phyloP scores from a whole-genome alignment of 2,888 invertebrate genomes.

The Phengaris arion region DNA sequence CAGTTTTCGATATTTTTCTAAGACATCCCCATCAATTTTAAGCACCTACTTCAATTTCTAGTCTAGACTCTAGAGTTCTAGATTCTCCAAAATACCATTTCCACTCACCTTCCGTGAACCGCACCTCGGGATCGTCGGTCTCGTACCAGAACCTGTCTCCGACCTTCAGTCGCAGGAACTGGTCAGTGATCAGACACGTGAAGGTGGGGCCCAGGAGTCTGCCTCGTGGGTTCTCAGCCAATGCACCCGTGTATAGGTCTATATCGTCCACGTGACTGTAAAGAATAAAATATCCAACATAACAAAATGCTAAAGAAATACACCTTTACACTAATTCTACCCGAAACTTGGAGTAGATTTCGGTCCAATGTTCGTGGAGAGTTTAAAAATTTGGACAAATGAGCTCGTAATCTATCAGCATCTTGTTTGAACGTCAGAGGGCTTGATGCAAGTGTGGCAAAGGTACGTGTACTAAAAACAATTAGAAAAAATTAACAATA shows the following conservation, averaged over 20 bases:
- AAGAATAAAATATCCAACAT: not conserved
- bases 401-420: too few species aligned
- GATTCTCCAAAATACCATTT: not conserved
- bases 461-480: too few species aligned
- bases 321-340: too few species aligned
- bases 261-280: slow-evolving; percentile 86
- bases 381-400: too few species aligned
- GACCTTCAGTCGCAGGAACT: slow-evolving; percentile 88
- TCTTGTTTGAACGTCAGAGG: too few species aligned
- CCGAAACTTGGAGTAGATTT: too few species aligned
- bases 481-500: too few species aligned
- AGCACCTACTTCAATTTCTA: not conserved
- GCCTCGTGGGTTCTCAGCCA: slow-evolving; percentile 88
- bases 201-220: slow-evolving; percentile 91
- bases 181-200: slow-evolving; percentile 90
- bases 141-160: slow-evolving; percentile 96
- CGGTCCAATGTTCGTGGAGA: too few species aligned
- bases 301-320: too few species aligned
- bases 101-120: slow-evolving; percentile 82
- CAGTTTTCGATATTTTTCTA: not conserved
- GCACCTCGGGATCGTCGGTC: slow-evolving; percentile 80
- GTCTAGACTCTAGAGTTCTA: not conserved
- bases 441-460: too few species aligned
- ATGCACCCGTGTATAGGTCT: slow-evolving; percentile 92
- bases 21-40: too few species aligned